Percentiles rank a stretch among this genome's conserved stretches.
Conservation (phyloP, 2,797 vertebrate species). For the Otolemur crassicaudatus region DNA sequence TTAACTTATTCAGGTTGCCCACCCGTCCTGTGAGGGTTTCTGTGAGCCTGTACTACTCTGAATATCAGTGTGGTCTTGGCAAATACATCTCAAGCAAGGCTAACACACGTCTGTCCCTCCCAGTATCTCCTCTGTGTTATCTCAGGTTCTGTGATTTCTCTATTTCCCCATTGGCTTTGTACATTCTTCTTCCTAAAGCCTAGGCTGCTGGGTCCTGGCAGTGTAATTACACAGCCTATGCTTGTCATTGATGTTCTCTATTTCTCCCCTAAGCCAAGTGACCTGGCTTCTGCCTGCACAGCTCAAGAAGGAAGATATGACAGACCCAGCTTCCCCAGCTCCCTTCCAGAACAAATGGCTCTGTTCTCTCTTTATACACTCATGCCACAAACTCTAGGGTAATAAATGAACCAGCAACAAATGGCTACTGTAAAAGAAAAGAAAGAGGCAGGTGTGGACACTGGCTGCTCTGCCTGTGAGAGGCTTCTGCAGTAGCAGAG, state of each 20-base stretch:
- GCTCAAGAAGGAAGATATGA: background rate
- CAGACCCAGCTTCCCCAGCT: background rate
- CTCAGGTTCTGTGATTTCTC: background rate
- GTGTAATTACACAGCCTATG: background rate
- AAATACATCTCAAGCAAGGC: background rate
- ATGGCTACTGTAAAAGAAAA: background rate
- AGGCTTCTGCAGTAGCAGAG: background rate
- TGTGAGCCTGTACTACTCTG: background rate
- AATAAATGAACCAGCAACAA: conserved; percentile 34
- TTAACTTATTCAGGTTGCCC: background rate
- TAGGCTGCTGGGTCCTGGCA: background rate
- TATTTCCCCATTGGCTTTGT: background rate
- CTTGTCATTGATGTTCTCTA: background rate
- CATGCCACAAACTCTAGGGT: conserved; percentile 12
- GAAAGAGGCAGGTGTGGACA: background rate
- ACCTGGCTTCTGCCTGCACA: background rate
- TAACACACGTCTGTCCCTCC: background rate
- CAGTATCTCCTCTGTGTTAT: background rate
- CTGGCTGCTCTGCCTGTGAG: background rate
- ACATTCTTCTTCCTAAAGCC: background rate
- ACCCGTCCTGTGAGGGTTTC: background rate
- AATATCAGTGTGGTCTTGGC: background rate
- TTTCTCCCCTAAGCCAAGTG: background rate
- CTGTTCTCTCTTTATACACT: conserved; percentile 5
- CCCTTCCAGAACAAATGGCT: conserved; percentile 27